These are phyloP conservation scores for Eptesicus fuscus DNA, from an alignment of 2,113 vertebrate species.

Conservation along the genomic window DNA sequence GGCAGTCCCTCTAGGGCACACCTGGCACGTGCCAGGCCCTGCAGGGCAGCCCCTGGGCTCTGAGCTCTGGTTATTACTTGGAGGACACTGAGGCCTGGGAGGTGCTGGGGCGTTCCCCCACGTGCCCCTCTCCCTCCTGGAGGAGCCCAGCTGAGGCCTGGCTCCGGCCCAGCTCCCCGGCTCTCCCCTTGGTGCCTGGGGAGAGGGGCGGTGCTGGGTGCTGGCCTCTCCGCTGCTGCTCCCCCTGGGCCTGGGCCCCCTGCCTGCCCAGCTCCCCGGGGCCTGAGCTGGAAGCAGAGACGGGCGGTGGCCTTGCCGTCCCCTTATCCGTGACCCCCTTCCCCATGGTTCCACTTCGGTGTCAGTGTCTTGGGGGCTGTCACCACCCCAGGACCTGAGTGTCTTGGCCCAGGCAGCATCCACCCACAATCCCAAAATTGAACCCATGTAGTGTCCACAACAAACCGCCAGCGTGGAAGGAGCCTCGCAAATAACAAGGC, in stretches of 20 bases:
- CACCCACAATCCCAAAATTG: rapidly evolving
- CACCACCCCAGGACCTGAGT: not conserved
- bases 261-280: not conserved
- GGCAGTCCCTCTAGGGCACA: not conserved
- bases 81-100: not conserved
- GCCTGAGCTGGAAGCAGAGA: not conserved
- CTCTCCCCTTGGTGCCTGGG: not conserved
- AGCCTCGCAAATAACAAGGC: not conserved
- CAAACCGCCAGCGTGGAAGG: rapidly evolving
- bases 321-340: rapidly evolving
- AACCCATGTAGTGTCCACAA: rapidly evolving
- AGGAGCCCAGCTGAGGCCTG: not conserved
- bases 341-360: not conserved
- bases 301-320: too few species aligned
- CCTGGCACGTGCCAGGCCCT: rapidly evolving
- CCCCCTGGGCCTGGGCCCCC: too few species aligned
- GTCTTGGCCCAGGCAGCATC: not conserved
- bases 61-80: rapidly evolving
- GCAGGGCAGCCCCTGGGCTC: not conserved
- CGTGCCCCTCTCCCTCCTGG: not conserved
- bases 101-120: too few species aligned
- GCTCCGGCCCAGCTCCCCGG: not conserved
- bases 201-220: too few species aligned
- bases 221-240: not conserved
- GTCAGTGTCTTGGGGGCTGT: not conserved